A percentile compares a stretch with the other conserved stretches of the same genome.
phyloP scores from a whole-genome alignment of 2,888 invertebrate species.

The Formica aserva region DNA sequence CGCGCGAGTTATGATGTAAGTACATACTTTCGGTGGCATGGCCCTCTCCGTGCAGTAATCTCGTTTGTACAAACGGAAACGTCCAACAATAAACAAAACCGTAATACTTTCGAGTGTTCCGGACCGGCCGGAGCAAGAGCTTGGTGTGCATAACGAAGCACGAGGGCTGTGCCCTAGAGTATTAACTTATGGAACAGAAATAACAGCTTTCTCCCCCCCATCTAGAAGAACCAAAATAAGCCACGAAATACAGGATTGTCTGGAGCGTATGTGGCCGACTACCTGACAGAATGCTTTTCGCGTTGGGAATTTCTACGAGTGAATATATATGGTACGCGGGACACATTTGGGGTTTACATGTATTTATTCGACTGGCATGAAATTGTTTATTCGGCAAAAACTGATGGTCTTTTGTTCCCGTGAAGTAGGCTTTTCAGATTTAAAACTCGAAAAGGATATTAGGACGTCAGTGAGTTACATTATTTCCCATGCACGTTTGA shows the following conservation, averaged over 20 bases:
- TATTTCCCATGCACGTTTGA: not conserved
- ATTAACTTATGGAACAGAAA: conserved; percentile 81
- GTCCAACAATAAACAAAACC: conserved; percentile 65
- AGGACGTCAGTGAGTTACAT: not conserved
- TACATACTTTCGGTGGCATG: not conserved
- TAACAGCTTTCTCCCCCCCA: conserved; percentile 74
- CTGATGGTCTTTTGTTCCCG: not conserved
- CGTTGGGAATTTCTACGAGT: conserved; percentile 63
- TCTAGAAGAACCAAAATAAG: conserved; percentile 78
- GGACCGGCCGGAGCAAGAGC: conserved; percentile 7
- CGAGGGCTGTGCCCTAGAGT: conserved; percentile 66
- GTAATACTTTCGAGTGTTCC: conserved; percentile 64
- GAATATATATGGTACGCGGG: not conserved
- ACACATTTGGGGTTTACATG: conserved; percentile 2
- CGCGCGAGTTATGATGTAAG: conserved; percentile 34
- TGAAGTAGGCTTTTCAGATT: not conserved
- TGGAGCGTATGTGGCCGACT: conserved; percentile 58
- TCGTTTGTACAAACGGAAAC: conserved; percentile 50
- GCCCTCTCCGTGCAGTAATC: conserved; percentile 46
- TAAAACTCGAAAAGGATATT: not conserved
- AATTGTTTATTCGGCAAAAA: conserved; percentile 63
- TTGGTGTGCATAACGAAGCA: conserved; percentile 53
- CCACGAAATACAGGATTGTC: conserved; percentile 73
- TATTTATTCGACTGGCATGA: conserved; percentile 60
- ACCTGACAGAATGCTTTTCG: conserved; percentile 59